Evolutionary conservation across 2,797 vertebrate species (phyloP).

Genomic region (Pangasius larnaudii): DNA sequence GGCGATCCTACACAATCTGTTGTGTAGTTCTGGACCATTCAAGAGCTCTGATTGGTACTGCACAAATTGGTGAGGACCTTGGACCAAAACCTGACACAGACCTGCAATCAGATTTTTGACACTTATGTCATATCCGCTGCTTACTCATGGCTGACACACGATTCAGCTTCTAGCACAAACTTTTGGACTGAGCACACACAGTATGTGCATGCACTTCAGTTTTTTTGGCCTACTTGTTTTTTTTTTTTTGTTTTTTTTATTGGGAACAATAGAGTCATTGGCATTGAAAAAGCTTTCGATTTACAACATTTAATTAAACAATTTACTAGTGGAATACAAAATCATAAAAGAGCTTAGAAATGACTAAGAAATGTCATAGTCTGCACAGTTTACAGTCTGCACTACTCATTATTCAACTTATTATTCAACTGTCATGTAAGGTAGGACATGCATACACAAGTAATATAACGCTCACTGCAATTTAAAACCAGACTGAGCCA

Average conservation of each 20-base stretch:
- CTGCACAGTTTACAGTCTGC: slow-evolving; percentile 18
- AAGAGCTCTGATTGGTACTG: background rate
- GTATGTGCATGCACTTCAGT: background rate
- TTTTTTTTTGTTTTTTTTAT: background rate
- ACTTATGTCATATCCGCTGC: background rate
- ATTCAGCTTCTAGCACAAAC: background rate
- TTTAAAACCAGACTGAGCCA: slow-evolving; percentile 13
- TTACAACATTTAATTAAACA: background rate
- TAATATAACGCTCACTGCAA: slow-evolving; percentile 11
- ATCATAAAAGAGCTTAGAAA: background rate
- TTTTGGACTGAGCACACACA: background rate
- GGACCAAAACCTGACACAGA: background rate
- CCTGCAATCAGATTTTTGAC: background rate
- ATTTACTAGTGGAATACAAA: background rate
- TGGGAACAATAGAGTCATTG: background rate
- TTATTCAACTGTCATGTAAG: slow-evolving; percentile 10
- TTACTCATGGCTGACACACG: background rate
- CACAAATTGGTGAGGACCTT: background rate
- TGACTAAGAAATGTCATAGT: background rate
- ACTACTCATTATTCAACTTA: slow-evolving; percentile 18
- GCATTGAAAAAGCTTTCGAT: background rate
- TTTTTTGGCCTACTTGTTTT: too few relatives aligned
- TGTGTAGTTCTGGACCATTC: background rate
- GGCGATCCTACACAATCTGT: background rate
- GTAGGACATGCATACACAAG: slow-evolving; percentile 11